Evolutionary conservation across 2,888 invertebrate genomes (phyloP).

Genomic region (Lumbricus terrestris): DNA sequence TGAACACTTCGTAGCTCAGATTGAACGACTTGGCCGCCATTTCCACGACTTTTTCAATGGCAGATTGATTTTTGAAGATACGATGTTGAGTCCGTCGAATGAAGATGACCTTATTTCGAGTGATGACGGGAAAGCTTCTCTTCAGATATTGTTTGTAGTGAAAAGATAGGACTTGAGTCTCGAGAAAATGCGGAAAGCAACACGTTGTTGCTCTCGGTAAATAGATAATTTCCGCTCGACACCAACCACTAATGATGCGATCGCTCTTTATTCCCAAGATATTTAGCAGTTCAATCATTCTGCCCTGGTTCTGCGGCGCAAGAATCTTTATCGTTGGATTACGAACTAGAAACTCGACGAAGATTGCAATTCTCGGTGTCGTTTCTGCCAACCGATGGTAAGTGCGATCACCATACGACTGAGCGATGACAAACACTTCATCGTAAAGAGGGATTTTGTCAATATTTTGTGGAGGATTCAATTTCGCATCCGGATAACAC

Average conservation of each 20-base stretch:
- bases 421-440: constrained; percentile 37
- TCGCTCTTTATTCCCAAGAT: constrained; percentile 32
- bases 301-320: constrained; percentile 24
- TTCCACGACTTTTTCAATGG: constrained; percentile 16
- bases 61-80: background rate
- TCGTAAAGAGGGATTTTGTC: constrained; percentile 27
- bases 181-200: constrained; percentile 32
- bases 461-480: constrained; percentile 22
- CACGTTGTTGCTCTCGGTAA: constrained; percentile 35
- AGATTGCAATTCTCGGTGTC: constrained; percentile 35
- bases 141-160: background rate
- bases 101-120: constrained; percentile 26
- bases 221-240: constrained; percentile 34
- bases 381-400: constrained; percentile 37
- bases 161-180: constrained; percentile 29
- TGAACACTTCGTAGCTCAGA: constrained; percentile 28
- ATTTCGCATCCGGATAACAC: constrained; percentile 31
- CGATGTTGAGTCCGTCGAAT: constrained; percentile 23
- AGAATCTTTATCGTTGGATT: constrained; percentile 31
- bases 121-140: background rate
- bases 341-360: constrained; percentile 29
- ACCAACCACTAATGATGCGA: constrained; percentile 27
- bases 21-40: constrained; percentile 18
- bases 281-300: constrained; percentile 24
- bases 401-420: constrained; percentile 30